These are phyloP conservation scores for Sciaenops ocellatus DNA, from an alignment of 2,797 vertebrate genomes.

Conservation along the genomic window DNA sequence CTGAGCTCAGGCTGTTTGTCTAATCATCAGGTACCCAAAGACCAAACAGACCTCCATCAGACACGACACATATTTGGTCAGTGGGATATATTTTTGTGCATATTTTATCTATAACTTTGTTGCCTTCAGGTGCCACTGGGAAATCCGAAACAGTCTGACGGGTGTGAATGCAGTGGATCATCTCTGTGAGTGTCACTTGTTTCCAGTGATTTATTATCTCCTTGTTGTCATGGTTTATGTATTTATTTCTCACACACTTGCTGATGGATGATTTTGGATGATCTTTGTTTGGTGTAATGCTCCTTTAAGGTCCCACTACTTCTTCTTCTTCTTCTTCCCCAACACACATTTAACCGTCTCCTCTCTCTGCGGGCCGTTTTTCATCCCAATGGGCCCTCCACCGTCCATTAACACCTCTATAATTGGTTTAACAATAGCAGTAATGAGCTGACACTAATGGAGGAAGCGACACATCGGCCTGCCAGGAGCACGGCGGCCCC, in stretches of 20 bases:
- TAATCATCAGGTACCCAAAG: no score
- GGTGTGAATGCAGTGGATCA: background rate
- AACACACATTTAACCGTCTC: constrained; percentile 55
- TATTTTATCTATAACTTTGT: background rate
- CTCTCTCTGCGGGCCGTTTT: constrained; percentile 61
- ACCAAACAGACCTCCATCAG: no score
- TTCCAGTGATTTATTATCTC: no score
- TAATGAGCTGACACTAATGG: constrained; percentile 82
- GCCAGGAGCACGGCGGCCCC: background rate
- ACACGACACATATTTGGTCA: background rate
- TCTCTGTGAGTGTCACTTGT: background rate
- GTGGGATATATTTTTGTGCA: background rate
- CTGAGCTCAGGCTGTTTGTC: no score
- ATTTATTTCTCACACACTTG: background rate
- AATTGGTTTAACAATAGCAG: constrained; percentile 83
- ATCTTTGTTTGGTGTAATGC: constrained; percentile 11
- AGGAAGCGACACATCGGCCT: constrained; percentile 78
- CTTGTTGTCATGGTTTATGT: background rate
- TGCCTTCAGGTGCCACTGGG: background rate
- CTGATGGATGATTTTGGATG: background rate
- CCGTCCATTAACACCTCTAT: constrained; percentile 86
- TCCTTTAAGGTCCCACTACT: background rate
- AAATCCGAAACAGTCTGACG: background rate
- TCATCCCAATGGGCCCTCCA: constrained; percentile 57
- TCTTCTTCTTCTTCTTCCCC: background rate